Percentiles rank a stretch among this genome's conserved stretches.
Evolutionary conservation across 2,888 invertebrate species (phyloP).

Genomic region (Amphipyra tragopoginis): DNA sequence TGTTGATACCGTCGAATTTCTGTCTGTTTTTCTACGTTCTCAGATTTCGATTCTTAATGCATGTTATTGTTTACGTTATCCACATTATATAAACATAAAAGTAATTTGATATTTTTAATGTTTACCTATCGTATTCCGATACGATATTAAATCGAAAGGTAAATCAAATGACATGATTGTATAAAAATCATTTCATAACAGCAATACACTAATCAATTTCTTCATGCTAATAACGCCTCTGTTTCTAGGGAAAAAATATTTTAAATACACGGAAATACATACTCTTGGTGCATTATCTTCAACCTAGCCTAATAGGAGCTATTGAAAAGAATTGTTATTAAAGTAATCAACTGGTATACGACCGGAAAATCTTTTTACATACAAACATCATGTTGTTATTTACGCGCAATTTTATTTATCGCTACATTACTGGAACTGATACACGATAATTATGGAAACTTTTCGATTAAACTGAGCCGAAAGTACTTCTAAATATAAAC

Average conservation of each 20-base stretch:
- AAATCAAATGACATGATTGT: not conserved
- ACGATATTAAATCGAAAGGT: not conserved
- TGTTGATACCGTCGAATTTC: not conserved
- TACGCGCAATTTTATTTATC: slow-evolving; percentile 7
- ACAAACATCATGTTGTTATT: not conserved
- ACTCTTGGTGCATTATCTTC: not conserved
- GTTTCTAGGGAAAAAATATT: too few relatives aligned
- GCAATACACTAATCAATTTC: slow-evolving; percentile 18
- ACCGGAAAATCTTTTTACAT: not conserved
- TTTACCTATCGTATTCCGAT: too few relatives aligned
- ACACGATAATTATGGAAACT: slow-evolving; percentile 1
- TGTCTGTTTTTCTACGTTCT: not conserved
- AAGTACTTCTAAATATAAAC: slow-evolving; percentile 14
- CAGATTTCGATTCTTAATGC: slow-evolving; percentile 6
- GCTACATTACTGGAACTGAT: not conserved
- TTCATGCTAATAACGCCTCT: too few relatives aligned
- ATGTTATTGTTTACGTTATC: slow-evolving; percentile 19
- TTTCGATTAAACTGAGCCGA: slow-evolving; percentile 4
- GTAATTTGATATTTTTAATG: slow-evolving; percentile 6
- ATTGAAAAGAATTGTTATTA: not conserved
- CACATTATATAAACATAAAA: not conserved
- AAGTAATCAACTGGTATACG: not conserved
- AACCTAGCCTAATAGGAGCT: not conserved
- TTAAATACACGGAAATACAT: too few relatives aligned
- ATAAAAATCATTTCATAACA: not conserved